A percentile compares a stretch with the other conserved stretches of the same genome.
phyloP scores from a whole-genome alignment of 2,113 vertebrate genomes.

The Xyrauchen texanus region DNA sequence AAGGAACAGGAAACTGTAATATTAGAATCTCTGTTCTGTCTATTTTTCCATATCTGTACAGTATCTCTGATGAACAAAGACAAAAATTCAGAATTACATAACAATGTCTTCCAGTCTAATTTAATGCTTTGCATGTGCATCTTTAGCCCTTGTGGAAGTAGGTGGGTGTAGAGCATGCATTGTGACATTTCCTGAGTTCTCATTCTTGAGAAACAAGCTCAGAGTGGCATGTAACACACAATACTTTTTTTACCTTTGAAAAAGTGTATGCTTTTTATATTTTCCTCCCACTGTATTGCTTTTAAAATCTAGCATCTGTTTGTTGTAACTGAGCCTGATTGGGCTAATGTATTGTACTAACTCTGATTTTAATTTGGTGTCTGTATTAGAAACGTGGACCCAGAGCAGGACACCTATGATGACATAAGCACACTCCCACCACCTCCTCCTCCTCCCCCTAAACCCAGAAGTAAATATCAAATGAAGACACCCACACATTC shows the following conservation, averaged over 20 bases:
- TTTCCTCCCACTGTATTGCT: background rate
- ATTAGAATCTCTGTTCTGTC: background rate
- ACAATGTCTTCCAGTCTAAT: background rate
- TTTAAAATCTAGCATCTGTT: background rate
- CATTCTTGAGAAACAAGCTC: background rate
- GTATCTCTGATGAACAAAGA: background rate
- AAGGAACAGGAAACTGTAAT: background rate
- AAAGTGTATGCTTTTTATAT: background rate
- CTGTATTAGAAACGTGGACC: conserved; percentile 19
- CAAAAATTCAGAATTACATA: background rate
- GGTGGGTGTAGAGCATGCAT: conserved; percentile 8
- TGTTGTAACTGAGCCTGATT: background rate
- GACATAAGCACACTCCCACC: conserved; percentile 65
- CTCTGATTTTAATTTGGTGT: background rate
- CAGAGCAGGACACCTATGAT: conserved; percentile 66
- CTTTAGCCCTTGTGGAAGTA: background rate
- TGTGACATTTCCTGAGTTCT: conserved; percentile 32
- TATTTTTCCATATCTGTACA: background rate
- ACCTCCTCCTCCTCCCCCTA: conserved; percentile 56
- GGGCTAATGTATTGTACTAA: too few species aligned
- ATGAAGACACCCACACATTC: background rate
- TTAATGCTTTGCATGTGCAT: background rate
- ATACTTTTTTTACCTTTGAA: background rate
- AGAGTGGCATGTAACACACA: background rate
- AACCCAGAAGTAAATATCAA: conserved; percentile 52